Conservation (phyloP, 1,140 invertebrate species). For the Lepidurus couesii region DNA sequence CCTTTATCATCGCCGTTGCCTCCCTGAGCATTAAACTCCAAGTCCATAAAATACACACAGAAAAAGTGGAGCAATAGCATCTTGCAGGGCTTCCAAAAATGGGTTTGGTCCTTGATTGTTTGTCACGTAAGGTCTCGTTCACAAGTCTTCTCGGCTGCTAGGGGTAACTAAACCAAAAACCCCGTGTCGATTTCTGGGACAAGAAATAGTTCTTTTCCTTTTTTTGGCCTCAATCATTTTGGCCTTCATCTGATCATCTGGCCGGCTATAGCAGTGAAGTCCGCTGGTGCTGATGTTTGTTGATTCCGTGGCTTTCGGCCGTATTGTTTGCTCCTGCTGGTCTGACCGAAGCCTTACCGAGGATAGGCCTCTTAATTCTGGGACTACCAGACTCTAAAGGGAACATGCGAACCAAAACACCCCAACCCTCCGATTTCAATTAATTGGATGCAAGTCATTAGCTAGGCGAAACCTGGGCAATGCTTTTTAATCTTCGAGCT, state of each 20-base stretch:
- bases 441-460: conserved; percentile 19
- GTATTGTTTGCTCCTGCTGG: background rate
- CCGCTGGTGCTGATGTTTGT: background rate
- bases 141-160: background rate
- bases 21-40: background rate
- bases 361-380: background rate
- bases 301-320: background rate
- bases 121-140: conserved; percentile 14
- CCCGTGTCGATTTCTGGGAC: background rate
- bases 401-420: background rate
- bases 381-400: background rate
- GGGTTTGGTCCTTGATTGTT: conserved; percentile 8
- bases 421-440: background rate
- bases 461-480: background rate
- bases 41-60: background rate
- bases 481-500: background rate
- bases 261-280: background rate
- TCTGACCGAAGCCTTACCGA: background rate
- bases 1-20: background rate
- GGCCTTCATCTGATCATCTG: background rate
- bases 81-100: background rate
- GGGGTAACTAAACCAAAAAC: background rate
- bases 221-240: background rate
- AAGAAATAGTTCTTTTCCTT: background rate
- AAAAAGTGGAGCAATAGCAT: conserved; percentile 12